A percentile compares a stretch with the other conserved stretches of the same genome.
These are phyloP conservation scores for Ceryle rudis DNA, from an alignment of 2,797 vertebrate species.

Conservation along the genomic window DNA sequence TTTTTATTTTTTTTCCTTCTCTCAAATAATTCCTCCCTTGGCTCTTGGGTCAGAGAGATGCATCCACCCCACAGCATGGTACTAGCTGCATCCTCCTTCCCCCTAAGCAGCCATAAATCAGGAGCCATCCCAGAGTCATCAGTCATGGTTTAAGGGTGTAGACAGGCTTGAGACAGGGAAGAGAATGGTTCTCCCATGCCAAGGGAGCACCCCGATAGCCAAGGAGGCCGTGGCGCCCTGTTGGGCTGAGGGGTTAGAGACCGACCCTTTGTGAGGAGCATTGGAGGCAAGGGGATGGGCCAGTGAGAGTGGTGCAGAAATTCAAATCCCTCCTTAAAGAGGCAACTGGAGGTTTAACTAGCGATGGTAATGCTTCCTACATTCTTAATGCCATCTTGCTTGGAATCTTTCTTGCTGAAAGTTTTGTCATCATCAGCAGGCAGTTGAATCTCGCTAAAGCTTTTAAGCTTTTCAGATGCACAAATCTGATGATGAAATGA, in stretches of 20 bases:
- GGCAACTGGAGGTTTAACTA: neutral
- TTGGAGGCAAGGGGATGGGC: fast-evolving
- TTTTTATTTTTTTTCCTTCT: neutral
- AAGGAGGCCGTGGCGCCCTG: neutral
- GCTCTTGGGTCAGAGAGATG: neutral
- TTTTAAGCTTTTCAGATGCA: neutral
- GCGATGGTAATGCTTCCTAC: neutral
- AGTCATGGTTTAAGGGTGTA: neutral
- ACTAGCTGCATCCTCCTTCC: neutral
- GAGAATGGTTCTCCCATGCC: neutral
- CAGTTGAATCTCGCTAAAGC: neutral
- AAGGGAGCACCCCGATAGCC: fast-evolving
- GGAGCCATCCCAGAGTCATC: neutral
- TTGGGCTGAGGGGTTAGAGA: neutral
- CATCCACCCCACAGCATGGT: neutral
- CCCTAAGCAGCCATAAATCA: neutral
- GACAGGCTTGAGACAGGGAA: neutral
- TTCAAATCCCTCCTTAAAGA: neutral
- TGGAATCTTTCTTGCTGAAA: neutral
- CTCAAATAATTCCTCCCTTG: conserved; percentile 6
- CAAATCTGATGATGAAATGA: neutral
- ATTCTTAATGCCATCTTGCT: neutral
- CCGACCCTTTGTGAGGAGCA: fast-evolving
- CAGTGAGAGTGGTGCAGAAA: neutral
- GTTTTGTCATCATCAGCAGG: neutral